These are phyloP conservation scores for Dromiciops gliroides DNA, from an alignment of 2,113 vertebrate genomes.

Conservation along the genomic window DNA sequence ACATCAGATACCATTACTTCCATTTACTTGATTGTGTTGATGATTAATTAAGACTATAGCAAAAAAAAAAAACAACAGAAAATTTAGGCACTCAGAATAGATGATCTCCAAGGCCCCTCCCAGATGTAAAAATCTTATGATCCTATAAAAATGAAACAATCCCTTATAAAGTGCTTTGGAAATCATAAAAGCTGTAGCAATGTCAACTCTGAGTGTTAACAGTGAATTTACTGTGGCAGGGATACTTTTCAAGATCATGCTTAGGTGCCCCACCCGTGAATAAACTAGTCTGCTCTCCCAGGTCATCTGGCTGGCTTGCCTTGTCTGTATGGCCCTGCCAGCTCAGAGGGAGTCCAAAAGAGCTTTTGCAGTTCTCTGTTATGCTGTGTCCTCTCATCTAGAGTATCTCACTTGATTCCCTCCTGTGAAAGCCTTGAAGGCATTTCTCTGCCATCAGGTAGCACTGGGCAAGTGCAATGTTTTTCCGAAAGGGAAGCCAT, in stretches of 20 bases:
- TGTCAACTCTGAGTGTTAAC: no score
- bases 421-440: background rate
- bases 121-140: background rate
- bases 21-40: background rate
- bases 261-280: background rate
- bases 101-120: background rate
- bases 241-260: background rate
- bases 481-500: constrained; percentile 19
- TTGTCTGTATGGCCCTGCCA: background rate
- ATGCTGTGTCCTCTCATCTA: background rate
- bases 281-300: background rate
- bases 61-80: background rate
- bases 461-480: background rate
- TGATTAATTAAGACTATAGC: background rate
- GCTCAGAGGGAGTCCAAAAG: background rate
- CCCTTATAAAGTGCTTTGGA: background rate
- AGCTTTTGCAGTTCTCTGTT: background rate
- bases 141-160: background rate
- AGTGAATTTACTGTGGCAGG: background rate
- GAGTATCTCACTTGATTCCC: background rate
- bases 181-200: background rate
- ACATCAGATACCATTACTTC: background rate
- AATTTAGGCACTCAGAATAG: background rate
- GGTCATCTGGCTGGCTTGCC: background rate
- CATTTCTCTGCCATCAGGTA: background rate